Evolutionary conservation across 2,888 invertebrate species (phyloP).

Genomic region (Hirtodrosophila alboralis): DNA sequence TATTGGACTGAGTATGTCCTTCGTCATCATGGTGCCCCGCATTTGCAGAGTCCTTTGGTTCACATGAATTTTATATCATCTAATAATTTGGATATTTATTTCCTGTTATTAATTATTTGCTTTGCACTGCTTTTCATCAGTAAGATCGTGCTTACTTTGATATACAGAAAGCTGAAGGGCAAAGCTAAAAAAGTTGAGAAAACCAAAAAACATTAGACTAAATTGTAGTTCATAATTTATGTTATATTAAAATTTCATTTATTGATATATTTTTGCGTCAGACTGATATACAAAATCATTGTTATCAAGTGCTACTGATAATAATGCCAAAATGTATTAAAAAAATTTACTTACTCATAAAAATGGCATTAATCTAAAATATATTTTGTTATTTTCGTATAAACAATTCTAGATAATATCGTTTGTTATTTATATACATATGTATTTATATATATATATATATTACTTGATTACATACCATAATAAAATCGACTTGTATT

Average conservation of each 20-base stretch:
- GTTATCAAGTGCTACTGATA: too few species aligned
- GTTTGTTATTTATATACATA: too few species aligned
- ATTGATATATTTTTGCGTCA: too few species aligned
- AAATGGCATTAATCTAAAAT: too few species aligned
- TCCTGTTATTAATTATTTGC: constrained; percentile 34
- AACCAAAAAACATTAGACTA: constrained; percentile 2
- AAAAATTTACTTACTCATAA: too few species aligned
- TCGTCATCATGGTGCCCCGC: constrained; percentile 85
- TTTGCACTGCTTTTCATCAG: background rate
- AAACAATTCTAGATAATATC: too few species aligned
- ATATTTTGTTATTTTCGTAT: too few species aligned
- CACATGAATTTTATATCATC: constrained; percentile 84
- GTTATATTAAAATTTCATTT: background rate
- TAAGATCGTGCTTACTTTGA: background rate
- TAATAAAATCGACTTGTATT: too few species aligned
- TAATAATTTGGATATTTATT: constrained; percentile 85
- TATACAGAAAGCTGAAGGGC: constrained; percentile 16
- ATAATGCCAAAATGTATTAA: too few species aligned
- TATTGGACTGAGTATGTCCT: constrained; percentile 87
- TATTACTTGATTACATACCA: too few species aligned
- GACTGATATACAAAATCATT: too few species aligned
- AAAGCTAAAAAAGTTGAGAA: background rate
- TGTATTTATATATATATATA: too few species aligned
- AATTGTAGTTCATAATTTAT: background rate
- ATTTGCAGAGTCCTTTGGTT: constrained; percentile 85